Conservation (phyloP, 2,888 invertebrate genomes). For the Apamea crenata region DNA sequence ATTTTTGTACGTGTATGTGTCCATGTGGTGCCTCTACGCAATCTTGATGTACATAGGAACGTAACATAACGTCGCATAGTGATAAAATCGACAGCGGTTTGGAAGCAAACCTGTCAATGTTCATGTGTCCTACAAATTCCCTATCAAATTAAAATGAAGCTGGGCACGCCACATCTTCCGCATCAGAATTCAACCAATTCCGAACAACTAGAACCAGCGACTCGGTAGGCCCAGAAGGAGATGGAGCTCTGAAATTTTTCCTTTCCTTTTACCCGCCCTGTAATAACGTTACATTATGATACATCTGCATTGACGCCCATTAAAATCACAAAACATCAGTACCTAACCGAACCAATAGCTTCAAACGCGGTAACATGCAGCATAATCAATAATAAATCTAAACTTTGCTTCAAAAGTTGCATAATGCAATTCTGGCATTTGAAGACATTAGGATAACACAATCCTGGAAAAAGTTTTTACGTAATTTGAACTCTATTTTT, state of each 20-base stretch:
- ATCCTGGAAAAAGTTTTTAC: background rate
- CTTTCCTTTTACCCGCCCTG: background rate
- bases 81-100: background rate
- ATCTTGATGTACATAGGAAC: background rate
- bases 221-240: background rate
- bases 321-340: slow-evolving; percentile 1
- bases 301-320: background rate
- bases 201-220: background rate
- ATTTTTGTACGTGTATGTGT: background rate
- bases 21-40: background rate
- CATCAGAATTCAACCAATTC: background rate
- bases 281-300: background rate
- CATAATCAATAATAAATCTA: slow-evolving; percentile 20
- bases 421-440: slow-evolving; percentile 44
- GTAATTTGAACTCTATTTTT: slow-evolving; percentile 29
- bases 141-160: background rate
- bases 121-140: background rate
- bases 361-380: slow-evolving; percentile 32
- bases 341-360: slow-evolving; percentile 36
- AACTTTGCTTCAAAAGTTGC: slow-evolving; percentile 44
- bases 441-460: slow-evolving; percentile 25
- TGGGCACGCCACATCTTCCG: background rate
- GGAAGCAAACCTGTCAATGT: background rate
- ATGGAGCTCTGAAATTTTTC: background rate
- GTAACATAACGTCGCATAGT: background rate